Base-by-base conservation (phyloP, 2,113 vertebrate species). In the Nothoprocta perdicaria region DNA sequence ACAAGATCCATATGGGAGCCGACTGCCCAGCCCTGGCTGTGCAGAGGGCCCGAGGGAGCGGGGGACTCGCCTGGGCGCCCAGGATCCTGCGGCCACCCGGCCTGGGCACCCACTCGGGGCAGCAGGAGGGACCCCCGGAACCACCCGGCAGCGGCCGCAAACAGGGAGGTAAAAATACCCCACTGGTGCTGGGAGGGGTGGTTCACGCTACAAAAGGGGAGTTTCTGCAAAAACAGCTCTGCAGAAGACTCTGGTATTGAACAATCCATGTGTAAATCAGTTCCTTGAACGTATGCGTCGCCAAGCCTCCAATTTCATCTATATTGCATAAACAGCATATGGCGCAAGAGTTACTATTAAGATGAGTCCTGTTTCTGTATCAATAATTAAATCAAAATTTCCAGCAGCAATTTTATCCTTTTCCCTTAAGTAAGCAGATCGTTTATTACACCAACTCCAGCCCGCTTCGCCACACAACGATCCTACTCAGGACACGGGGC, bases 351-450 rank as follows among this genome's bases (percentile, higher is more conserved):
- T 53, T 91, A 91, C 68, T 89, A 83, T 87, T 83, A 90, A 45
- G 38, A 9, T 55, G 22, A 90, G 85, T 65, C 90, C 52, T 80
- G 61, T 18, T 75, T 23, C 22, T 41, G 21, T 52, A 91, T 66
- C 85, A 85, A 53, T 74, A 92, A 94, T 89, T 68, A 90, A 72
- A 80, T 41, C 12, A 58, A 77, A n/a, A 43, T 89, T 86, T 86
- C 46, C 68, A 94, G 55, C 22, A 89, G 65, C 9, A 1, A 63
- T 80, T 95, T 80, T 31, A 95, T 67, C 40, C 61, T 45, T n/a
- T 14, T 31, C 52, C 57, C 29, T 91, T 88, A 83, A 14, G 83
- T 35, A 84, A 86, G 58, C 73, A 88, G 23, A 61, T 67, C 16
- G 63, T 72, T 80, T 79, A 72, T 89, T 92, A 67, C 43, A 85